phyloP scores from a whole-genome alignment of 2,113 vertebrate genomes.

The Ceyx cyanopectus region DNA sequence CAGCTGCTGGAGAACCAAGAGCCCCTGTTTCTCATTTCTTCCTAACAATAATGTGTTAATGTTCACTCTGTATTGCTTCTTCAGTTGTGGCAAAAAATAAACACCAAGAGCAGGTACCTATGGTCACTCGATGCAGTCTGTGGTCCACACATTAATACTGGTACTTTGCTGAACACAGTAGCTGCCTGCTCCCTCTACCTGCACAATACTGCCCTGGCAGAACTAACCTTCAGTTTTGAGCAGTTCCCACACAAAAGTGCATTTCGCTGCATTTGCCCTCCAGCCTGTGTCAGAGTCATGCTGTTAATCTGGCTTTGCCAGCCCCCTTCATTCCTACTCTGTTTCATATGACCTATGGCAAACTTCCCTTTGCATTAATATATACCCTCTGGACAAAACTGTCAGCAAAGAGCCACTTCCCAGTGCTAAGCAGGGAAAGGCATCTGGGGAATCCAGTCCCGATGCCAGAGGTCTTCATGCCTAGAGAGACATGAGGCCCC shows the following conservation, averaged over 20 bases:
- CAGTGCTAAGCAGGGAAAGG: not conserved
- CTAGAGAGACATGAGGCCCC: not conserved
- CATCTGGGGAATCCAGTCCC: not conserved
- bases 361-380: not conserved
- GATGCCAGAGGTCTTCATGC: not conserved
- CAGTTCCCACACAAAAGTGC: not conserved
- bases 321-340: not conserved
- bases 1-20: not conserved
- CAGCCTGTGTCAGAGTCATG: not conserved
- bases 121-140: not conserved
- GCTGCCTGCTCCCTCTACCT: accelerated
- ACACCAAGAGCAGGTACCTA: accelerated
- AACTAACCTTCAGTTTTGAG: not conserved
- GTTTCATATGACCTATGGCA: not conserved
- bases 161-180: not conserved
- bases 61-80: accelerated
- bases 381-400: not conserved
- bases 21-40: not conserved
- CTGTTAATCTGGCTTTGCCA: not conserved
- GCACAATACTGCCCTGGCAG: accelerated
- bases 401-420: not conserved
- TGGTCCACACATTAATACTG: not conserved
- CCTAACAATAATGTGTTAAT: accelerated
- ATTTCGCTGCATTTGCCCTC: not conserved
- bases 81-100: accelerated